Conservation (phyloP, 1,140 invertebrate species). For the Phocides pigmalion region DNA sequence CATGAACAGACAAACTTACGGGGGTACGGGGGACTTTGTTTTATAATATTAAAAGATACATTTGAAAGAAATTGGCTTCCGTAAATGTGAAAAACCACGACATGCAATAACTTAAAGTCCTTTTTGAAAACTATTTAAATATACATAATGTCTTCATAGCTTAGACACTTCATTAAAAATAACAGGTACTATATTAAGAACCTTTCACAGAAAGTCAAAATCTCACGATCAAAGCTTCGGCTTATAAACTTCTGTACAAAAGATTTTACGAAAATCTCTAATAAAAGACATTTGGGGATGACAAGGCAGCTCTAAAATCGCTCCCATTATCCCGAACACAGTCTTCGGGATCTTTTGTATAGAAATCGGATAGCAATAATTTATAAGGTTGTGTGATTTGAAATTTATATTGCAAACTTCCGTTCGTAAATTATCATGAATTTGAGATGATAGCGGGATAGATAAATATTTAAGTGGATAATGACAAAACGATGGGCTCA, state of each 20-base stretch:
- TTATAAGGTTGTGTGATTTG: conserved; percentile 14
- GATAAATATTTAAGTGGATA: too few relatives aligned
- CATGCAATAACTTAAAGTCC: too few relatives aligned
- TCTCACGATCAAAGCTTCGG: background rate
- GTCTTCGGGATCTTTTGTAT: conserved; percentile 15
- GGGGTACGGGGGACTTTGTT: too few relatives aligned
- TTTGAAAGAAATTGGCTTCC: too few relatives aligned
- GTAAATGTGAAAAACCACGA: too few relatives aligned
- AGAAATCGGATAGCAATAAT: conserved; percentile 19
- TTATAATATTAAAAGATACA: too few relatives aligned
- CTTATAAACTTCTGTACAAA: conserved; percentile 20
- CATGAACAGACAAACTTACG: too few relatives aligned
- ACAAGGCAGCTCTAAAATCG: conserved; percentile 26
- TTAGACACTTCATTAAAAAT: background rate
- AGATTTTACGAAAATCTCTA: conserved; percentile 25
- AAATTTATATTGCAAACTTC: conserved; percentile 3
- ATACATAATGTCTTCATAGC: background rate
- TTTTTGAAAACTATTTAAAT: too few relatives aligned
- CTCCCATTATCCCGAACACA: conserved; percentile 14
- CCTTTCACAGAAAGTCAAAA: background rate
- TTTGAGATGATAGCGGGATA: too few relatives aligned
- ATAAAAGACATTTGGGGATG: conserved; percentile 19
- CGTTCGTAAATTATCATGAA: too few relatives aligned
- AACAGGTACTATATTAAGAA: background rate
- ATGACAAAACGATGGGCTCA: too few relatives aligned